Evolutionary conservation across 1,140 invertebrate species (phyloP).

Genomic region (Cardiocondyla obscurior): DNA sequence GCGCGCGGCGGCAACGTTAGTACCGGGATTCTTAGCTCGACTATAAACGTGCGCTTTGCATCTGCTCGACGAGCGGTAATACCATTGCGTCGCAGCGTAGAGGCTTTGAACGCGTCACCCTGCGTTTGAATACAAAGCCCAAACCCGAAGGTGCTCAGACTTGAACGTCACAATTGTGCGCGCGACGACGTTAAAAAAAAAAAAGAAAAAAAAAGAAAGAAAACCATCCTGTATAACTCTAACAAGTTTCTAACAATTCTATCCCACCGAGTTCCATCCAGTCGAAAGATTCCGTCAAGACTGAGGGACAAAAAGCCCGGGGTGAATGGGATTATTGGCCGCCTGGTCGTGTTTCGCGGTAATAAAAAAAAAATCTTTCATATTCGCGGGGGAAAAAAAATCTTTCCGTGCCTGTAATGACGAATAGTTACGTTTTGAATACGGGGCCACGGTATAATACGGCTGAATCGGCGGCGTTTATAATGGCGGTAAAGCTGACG

Average conservation of each 20-base stretch:
- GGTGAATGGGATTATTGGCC: not conserved
- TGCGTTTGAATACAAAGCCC: constrained; percentile 12
- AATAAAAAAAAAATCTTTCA: not conserved
- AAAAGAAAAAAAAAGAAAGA: too few species aligned
- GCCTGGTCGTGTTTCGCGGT: not conserved
- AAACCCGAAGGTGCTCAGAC: not conserved
- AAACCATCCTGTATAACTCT: not conserved
- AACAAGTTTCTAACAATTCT: not conserved
- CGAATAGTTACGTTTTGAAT: not conserved
- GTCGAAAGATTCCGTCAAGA: not conserved
- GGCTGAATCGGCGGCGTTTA: not conserved
- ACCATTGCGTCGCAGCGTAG: constrained; percentile 4
- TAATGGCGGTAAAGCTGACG: constrained; percentile 9
- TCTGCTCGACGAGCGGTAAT: constrained; percentile 30
- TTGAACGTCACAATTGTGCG: not conserved
- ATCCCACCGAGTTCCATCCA: not conserved
- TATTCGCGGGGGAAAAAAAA: not conserved
- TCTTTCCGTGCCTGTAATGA: not conserved
- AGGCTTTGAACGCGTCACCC: constrained; percentile 6
- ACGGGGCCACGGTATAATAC: not conserved
- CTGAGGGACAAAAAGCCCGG: not conserved
- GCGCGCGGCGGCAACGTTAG: not conserved
- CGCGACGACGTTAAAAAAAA: too few species aligned
- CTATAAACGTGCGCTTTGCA: constrained; percentile 25
- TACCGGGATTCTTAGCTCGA: constrained; percentile 10